Conservation (phyloP, 2,113 vertebrate genomes). For the Narcine bancroftii region DNA sequence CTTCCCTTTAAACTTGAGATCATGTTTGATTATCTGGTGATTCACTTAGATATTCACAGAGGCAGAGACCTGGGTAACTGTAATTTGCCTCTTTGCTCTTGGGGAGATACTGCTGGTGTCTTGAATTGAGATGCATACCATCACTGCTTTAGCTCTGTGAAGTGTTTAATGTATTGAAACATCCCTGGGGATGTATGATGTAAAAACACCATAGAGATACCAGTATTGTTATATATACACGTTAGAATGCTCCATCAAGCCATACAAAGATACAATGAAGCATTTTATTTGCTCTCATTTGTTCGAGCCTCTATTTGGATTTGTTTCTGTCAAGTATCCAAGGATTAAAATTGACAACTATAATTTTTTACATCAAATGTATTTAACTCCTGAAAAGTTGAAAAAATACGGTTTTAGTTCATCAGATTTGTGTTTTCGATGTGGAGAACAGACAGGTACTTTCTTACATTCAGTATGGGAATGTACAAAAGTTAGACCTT, state of each 20-base stretch:
- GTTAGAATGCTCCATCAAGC: not conserved
- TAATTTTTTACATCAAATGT: too few relatives aligned
- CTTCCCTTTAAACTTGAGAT: too few relatives aligned
- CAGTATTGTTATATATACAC: not conserved
- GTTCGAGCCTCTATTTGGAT: not conserved
- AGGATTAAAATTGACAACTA: not conserved
- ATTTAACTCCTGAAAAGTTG: too few relatives aligned
- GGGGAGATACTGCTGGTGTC: not conserved
- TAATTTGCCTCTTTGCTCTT: not conserved
- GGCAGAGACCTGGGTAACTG: too few relatives aligned
- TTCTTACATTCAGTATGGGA: too few relatives aligned
- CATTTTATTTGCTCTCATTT: not conserved
- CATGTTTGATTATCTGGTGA: not conserved
- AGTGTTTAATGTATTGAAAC: not conserved
- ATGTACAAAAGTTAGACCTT: too few relatives aligned
- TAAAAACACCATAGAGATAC: not conserved
- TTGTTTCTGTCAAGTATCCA: not conserved
- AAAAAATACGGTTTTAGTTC: too few relatives aligned
- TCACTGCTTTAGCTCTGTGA: not conserved
- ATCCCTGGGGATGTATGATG: not conserved
- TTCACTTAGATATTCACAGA: too few relatives aligned
- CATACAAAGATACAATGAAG: not conserved
- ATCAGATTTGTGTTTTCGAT: too few relatives aligned
- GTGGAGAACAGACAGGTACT: too few relatives aligned
- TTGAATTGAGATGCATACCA: not conserved